Conservation (phyloP, 2,888 invertebrate species). For the Archips crataeganus region DNA sequence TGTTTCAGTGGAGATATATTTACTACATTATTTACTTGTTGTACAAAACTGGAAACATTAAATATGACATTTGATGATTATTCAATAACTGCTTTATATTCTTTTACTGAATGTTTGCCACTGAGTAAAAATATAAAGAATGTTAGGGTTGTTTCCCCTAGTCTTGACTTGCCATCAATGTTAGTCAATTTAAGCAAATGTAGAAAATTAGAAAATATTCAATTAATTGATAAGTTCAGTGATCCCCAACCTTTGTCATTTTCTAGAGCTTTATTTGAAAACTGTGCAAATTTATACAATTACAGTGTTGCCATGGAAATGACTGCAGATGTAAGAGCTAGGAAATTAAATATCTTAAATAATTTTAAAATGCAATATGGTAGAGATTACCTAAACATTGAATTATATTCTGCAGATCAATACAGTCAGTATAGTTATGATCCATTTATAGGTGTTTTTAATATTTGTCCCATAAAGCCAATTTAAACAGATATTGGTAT, state of each 20-base stretch:
- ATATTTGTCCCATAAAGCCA: slow-evolving; percentile 63
- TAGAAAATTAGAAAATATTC: slow-evolving; percentile 67
- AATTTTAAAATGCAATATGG: slow-evolving; percentile 54
- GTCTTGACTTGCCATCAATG: slow-evolving; percentile 61
- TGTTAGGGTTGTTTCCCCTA: slow-evolving; percentile 63
- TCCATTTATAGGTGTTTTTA: slow-evolving; percentile 65
- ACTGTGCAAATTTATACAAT: slow-evolving; percentile 66
- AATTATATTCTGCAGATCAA: slow-evolving; percentile 47
- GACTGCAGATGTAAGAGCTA: slow-evolving; percentile 48
- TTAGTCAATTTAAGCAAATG: slow-evolving; percentile 65
- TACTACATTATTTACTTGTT: slow-evolving; percentile 63
- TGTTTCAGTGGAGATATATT: slow-evolving; percentile 66
- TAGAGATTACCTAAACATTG: slow-evolving; percentile 57
- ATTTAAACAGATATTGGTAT: slow-evolving; percentile 17
- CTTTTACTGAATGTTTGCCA: slow-evolving; percentile 53
- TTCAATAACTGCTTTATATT: not conserved
- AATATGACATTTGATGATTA: slow-evolving; percentile 49
- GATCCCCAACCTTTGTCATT: slow-evolving; percentile 55
- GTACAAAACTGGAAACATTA: slow-evolving; percentile 65
- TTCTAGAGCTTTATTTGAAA: slow-evolving; percentile 59
- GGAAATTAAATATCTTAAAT: slow-evolving; percentile 55
- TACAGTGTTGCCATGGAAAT: slow-evolving; percentile 60
- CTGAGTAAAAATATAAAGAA: slow-evolving; percentile 65
- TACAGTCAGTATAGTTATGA: slow-evolving; percentile 55
- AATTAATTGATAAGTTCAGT: slow-evolving; percentile 55